Conservation (phyloP, 2,888 invertebrate genomes). For the Acrocera orbiculus region DNA sequence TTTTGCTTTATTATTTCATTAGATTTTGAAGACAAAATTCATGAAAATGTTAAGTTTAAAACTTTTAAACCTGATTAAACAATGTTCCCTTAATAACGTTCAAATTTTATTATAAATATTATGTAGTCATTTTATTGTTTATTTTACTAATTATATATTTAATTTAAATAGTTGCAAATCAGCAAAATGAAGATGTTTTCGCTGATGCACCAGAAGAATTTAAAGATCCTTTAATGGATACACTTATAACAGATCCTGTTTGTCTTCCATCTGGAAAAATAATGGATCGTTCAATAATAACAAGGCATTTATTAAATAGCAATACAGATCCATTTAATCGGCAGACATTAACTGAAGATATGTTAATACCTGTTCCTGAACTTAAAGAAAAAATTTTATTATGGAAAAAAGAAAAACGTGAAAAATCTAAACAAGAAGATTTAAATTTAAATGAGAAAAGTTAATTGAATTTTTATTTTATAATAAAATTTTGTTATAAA, state of each 20-base stretch:
- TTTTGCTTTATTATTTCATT: background rate
- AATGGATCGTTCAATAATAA: conserved; percentile 88
- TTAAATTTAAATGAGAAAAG: conserved; percentile 22
- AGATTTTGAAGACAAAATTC: background rate
- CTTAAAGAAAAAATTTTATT: conserved; percentile 69
- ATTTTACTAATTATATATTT: conserved; percentile 1
- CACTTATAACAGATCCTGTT: conserved; percentile 92
- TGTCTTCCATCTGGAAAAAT: conserved; percentile 76
- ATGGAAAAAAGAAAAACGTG: conserved; percentile 65
- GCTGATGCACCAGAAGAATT: conserved; percentile 95
- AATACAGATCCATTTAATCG: conserved; percentile 97
- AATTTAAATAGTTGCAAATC: conserved; percentile 47
- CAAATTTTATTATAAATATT: no score
- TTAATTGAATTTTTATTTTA: no score
- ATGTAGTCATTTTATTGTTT: background rate
- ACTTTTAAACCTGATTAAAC: no score
- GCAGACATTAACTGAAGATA: conserved; percentile 84
- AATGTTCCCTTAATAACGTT: no score
- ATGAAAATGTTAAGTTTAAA: no score
- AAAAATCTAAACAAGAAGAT: conserved; percentile 19
- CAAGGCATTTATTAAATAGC: conserved; percentile 85
- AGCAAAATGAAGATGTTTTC: conserved; percentile 77
- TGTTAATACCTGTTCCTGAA: conserved; percentile 74
- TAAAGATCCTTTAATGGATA: conserved; percentile 93
- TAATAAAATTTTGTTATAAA: no score